phyloP scores from a whole-genome alignment of 2,797 vertebrate genomes.

The Eulemur mongoz region DNA sequence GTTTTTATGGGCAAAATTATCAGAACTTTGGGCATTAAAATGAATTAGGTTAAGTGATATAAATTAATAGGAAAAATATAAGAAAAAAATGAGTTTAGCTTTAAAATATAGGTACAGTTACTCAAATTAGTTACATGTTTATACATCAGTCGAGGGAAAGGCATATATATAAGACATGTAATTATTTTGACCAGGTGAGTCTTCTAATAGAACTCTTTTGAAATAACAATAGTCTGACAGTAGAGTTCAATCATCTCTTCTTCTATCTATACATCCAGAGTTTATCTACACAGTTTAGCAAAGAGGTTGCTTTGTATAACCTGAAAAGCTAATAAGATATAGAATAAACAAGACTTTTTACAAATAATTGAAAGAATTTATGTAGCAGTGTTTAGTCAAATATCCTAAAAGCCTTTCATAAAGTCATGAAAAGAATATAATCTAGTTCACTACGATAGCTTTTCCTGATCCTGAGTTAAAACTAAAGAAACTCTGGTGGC shows the following conservation, averaged over 20 bases:
- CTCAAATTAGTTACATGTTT: not conserved
- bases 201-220: not conserved
- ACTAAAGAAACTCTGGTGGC: not conserved
- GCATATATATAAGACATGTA: not conserved
- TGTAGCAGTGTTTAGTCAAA: not conserved
- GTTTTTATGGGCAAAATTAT: not conserved
- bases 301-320: not conserved
- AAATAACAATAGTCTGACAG: not conserved
- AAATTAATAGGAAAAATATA: not conserved
- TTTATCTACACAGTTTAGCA: not conserved
- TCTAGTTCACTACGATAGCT: not conserved
- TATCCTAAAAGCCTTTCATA: not conserved
- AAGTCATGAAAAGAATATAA: not conserved
- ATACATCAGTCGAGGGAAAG: not conserved
- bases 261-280: not conserved
- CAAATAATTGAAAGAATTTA: not conserved
- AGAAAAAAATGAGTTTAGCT: not conserved
- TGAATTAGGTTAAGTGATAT: not conserved
- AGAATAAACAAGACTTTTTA: not conserved
- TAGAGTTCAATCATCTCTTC: slow-evolving; percentile 12
- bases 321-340: not conserved
- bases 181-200: not conserved
- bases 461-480: not conserved
- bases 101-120: not conserved
- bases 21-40: not conserved